These are phyloP conservation scores for Odocoileus hemionus DNA, from an alignment of 2,113 vertebrate genomes.

Conservation along the genomic window DNA sequence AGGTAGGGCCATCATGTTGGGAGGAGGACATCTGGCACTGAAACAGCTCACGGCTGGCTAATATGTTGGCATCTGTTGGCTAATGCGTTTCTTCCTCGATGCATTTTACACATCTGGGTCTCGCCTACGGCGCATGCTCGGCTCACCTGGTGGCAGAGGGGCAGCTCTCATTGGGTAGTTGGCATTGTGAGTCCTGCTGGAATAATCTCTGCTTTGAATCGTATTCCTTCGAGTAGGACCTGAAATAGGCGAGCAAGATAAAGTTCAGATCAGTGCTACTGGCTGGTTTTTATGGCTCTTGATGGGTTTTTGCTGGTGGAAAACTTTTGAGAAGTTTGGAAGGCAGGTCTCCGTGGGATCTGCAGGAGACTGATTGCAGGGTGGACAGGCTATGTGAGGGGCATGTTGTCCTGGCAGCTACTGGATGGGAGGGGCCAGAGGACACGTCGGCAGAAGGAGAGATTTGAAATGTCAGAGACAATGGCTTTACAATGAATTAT, in stretches of 20 bases:
- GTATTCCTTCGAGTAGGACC: constrained; percentile 89
- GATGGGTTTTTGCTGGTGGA: background rate
- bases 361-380: background rate
- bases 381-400: background rate
- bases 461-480: background rate
- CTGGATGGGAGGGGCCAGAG: background rate
- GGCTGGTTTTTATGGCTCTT: background rate
- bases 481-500: background rate
- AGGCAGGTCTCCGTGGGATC: background rate
- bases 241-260: constrained; percentile 66
- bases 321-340: background rate
- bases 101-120: background rate
- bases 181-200: constrained; percentile 81
- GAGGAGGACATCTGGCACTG: background rate
- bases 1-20: background rate
- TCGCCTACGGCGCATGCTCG: accelerated
- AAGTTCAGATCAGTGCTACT: background rate
- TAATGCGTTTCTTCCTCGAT: background rate
- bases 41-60: background rate
- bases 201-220: constrained; percentile 74
- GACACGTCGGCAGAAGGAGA: background rate
- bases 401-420: background rate
- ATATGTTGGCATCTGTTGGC: background rate
- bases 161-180: constrained; percentile 87
- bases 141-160: constrained; percentile 93